phyloP scores from a whole-genome alignment of 2,888 invertebrate species.

The Platypus cylindrus region DNA sequence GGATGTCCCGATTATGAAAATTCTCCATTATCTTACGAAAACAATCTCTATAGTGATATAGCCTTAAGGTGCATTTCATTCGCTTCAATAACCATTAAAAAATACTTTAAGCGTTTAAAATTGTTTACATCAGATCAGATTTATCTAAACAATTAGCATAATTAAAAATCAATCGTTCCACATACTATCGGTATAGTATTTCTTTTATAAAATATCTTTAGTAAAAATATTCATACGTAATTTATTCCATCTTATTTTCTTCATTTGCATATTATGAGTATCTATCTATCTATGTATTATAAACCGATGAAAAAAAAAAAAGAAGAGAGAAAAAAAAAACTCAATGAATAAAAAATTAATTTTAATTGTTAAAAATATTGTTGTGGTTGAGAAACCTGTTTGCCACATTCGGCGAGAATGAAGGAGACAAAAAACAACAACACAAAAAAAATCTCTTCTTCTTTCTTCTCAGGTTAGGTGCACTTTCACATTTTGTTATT shows the following conservation, averaged over 20 bases:
- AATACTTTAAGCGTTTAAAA: constrained; percentile 9
- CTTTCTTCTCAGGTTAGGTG: too few species aligned
- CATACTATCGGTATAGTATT: constrained; percentile 8
- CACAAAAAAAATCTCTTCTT: too few species aligned
- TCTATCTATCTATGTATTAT: too few species aligned
- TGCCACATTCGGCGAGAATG: too few species aligned
- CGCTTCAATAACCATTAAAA: constrained; percentile 13
- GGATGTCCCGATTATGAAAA: too few species aligned
- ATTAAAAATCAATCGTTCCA: constrained; percentile 12
- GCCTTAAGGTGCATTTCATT: constrained; percentile 7
- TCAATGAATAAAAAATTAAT: constrained; percentile 7
- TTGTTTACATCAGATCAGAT: constrained; percentile 12
- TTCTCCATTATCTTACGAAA: constrained; percentile 9
- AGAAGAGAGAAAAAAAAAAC: constrained; percentile 6
- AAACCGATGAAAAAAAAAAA: background rate
- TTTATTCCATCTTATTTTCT: constrained; percentile 3
- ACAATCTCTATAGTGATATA: constrained; percentile 7
- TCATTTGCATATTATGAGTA: constrained; percentile 1
- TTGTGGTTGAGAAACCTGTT: constrained; percentile 10
- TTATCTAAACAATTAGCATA: constrained; percentile 12
- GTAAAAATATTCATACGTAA: constrained; percentile 8
- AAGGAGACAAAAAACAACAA: constrained; percentile 7
- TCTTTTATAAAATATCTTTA: too few species aligned
- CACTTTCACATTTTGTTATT: constrained; percentile 7
- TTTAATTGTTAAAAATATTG: constrained; percentile 11